Percentiles rank a stretch among this genome's conserved stretches.
These are phyloP conservation scores for Ceryle rudis DNA, from an alignment of 2,797 vertebrate genomes.

Conservation along the genomic window DNA sequence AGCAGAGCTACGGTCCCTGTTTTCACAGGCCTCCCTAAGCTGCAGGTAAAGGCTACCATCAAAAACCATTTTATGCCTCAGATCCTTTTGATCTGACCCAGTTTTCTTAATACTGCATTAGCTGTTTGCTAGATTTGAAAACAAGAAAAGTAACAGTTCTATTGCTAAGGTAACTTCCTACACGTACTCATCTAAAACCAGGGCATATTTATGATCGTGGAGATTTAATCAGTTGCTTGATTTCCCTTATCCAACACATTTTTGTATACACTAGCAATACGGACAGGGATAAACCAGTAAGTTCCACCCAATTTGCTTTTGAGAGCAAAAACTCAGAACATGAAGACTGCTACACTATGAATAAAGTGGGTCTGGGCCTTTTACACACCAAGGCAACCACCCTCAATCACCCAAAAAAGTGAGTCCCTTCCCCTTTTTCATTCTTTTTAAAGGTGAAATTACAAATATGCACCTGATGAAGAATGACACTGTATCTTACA, in stretches of 20 bases:
- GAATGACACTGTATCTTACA: rapidly evolving
- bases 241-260: neutral
- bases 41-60: neutral
- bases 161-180: neutral
- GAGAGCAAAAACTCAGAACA: neutral
- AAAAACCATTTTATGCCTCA: neutral
- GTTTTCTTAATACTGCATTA: neutral
- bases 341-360: neutral
- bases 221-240: neutral
- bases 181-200: neutral
- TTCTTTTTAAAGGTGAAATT: neutral
- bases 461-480: neutral
- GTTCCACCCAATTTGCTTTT: neutral
- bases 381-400: neutral
- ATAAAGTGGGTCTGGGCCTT: neutral
- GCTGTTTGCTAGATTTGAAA: neutral
- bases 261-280: neutral
- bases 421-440: neutral
- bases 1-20: neutral
- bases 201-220: rapidly evolving
- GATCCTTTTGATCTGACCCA: neutral
- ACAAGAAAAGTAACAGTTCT: neutral
- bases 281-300: neutral
- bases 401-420: neutral
- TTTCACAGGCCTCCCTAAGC: too few relatives aligned